phyloP scores from a whole-genome alignment of 2,797 vertebrate genomes.

The Mus minutoides region DNA sequence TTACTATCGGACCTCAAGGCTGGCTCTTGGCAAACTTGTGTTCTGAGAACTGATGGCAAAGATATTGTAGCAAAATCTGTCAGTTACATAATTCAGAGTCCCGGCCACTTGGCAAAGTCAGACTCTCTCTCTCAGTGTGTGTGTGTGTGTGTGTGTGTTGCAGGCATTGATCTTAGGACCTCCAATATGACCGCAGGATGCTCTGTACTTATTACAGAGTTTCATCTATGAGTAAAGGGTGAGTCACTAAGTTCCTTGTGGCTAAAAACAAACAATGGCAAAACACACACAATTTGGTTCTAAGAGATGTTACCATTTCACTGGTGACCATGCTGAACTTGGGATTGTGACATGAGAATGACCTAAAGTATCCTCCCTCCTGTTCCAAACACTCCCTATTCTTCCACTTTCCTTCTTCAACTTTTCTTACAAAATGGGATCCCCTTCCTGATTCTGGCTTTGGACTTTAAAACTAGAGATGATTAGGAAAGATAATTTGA shows the following conservation, averaged over 20 bases:
- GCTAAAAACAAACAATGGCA: neutral
- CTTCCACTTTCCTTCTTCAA: neutral
- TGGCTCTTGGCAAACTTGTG: neutral
- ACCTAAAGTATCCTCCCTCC: neutral
- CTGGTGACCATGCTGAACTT: neutral
- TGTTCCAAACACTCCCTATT: neutral
- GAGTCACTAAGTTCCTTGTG: neutral
- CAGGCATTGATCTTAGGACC: neutral
- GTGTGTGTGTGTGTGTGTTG: neutral
- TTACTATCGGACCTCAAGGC: neutral
- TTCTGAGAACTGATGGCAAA: neutral
- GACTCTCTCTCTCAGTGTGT: neutral
- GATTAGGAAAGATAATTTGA: neutral
- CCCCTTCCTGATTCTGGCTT: neutral
- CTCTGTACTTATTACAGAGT: neutral
- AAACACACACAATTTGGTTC: neutral
- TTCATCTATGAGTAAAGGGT: neutral
- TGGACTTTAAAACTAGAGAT: neutral
- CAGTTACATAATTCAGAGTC: slow-evolving; percentile 29
- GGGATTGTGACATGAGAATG: neutral
- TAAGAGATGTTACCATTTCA: neutral
- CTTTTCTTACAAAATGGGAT: neutral
- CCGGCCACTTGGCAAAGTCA: neutral
- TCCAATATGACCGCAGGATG: neutral
- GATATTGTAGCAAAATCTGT: neutral